These are phyloP conservation scores for Eutolmus rufibarbis DNA, from an alignment of 2,888 invertebrate genomes.

Conservation along the genomic window DNA sequence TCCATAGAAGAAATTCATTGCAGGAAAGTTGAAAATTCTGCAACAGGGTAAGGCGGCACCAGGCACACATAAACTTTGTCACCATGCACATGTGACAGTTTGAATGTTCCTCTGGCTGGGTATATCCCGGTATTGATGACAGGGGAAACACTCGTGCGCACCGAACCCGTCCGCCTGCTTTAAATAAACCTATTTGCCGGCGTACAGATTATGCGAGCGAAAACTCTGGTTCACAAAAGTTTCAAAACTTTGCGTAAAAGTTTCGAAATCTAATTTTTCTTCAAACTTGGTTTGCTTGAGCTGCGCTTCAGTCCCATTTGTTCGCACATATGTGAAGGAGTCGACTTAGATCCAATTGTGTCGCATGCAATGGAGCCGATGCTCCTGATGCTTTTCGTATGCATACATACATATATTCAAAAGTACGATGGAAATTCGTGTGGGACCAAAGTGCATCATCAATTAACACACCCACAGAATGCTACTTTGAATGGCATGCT, in stretches of 20 bases:
- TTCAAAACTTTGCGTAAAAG: constrained; percentile 23
- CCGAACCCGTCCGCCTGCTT: neutral
- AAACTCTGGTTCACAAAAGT: neutral
- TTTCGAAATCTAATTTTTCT: constrained; percentile 29
- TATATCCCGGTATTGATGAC: constrained; percentile 11
- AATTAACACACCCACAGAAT: neutral
- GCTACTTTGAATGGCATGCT: neutral
- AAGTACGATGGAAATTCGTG: neutral
- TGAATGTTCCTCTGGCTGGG: neutral
- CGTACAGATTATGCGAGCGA: neutral
- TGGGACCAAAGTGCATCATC: neutral
- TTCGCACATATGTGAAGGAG: neutral
- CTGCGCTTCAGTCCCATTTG: neutral
- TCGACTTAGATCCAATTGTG: neutral
- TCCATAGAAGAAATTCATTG: neutral
- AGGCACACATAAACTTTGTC: constrained; percentile 8
- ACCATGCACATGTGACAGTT: constrained; percentile 19
- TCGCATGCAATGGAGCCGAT: neutral
- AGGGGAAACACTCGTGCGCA: neutral
- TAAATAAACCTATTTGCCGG: neutral
- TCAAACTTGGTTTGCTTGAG: neutral
- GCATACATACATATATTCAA: neutral
- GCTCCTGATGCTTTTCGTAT: neutral
- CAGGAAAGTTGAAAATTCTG: constrained; percentile 16
- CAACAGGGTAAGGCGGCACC: neutral